Percentiles rank a stretch among this genome's conserved stretches.
phyloP scores from a whole-genome alignment of 2,888 invertebrate genomes.

The Andrena hattorfiana region DNA sequence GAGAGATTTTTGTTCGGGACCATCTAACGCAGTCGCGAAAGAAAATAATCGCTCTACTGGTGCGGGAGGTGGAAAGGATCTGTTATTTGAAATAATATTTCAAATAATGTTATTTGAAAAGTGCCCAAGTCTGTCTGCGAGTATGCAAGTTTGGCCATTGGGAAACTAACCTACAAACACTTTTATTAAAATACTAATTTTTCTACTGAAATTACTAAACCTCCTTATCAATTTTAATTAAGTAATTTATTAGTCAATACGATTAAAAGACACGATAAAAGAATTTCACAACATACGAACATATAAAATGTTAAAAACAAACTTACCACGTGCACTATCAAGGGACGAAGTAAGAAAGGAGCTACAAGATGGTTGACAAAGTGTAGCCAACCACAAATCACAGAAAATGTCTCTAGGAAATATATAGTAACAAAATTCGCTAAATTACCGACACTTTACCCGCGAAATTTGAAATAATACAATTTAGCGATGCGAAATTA shows the following conservation, averaged over 20 bases:
- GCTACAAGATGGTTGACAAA: constrained; percentile 59
- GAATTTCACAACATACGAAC: not conserved
- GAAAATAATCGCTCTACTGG: no score
- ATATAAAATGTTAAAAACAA: constrained; percentile 17
- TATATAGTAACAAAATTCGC: not conserved
- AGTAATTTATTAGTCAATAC: not conserved
- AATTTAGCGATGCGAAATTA: not conserved
- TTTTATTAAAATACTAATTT: not conserved
- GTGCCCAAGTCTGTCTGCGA: not conserved
- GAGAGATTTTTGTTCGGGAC: no score
- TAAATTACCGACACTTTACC: not conserved
- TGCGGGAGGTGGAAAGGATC: no score
- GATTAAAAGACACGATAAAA: not conserved
- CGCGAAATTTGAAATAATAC: not conserved
- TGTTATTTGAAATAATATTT: no score
- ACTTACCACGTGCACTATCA: constrained; percentile 74
- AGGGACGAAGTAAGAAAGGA: constrained; percentile 65
- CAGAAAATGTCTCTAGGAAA: constrained; percentile 21
- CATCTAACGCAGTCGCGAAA: no score
- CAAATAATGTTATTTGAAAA: no score
- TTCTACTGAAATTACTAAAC: not conserved
- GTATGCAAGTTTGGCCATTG: not conserved
- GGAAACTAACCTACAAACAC: constrained; percentile 7
- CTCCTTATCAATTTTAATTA: not conserved
- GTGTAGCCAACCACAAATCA: constrained; percentile 1